These are phyloP conservation scores for Cephus sareptanus DNA, from an alignment of 2,888 invertebrate genomes.

Conservation along the genomic window DNA sequence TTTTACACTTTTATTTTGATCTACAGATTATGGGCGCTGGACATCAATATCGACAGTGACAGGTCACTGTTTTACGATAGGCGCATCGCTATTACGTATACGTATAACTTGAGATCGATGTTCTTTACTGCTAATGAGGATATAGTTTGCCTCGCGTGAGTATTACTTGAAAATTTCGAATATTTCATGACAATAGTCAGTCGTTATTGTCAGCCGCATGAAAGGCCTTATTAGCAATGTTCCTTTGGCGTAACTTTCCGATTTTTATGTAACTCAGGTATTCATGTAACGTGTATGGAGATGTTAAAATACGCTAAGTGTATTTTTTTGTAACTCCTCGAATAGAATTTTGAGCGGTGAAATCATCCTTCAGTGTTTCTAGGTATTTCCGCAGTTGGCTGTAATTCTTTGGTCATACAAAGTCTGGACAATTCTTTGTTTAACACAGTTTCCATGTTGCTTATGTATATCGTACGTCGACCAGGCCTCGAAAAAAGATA, in stretches of 20 bases:
- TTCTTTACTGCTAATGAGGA: not conserved
- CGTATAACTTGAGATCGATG: not conserved
- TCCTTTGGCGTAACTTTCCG: not conserved
- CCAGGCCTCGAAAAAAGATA: not conserved
- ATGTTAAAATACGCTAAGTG: not conserved
- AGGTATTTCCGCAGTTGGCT: not conserved
- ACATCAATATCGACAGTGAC: not conserved
- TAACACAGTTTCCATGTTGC: not conserved
- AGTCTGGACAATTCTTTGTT: not conserved
- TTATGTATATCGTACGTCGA: not conserved
- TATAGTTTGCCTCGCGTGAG: not conserved
- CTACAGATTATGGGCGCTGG: not conserved
- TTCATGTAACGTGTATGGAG: not conserved
- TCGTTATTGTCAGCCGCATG: not conserved
- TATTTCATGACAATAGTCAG: not conserved
- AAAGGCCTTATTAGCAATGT: not conserved
- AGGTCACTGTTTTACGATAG: not conserved
- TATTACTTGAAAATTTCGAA: not conserved
- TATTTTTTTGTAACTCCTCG: not conserved
- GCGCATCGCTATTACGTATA: not conserved
- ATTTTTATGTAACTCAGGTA: not conserved
- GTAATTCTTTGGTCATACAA: not conserved
- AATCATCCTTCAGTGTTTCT: not conserved
- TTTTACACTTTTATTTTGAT: not conserved
- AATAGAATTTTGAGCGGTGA: not conserved